A percentile compares a stretch with the other conserved stretches of the same genome.
These are phyloP conservation scores for Gobius niger DNA, from an alignment of 2,113 vertebrate species.

Conservation along the genomic window DNA sequence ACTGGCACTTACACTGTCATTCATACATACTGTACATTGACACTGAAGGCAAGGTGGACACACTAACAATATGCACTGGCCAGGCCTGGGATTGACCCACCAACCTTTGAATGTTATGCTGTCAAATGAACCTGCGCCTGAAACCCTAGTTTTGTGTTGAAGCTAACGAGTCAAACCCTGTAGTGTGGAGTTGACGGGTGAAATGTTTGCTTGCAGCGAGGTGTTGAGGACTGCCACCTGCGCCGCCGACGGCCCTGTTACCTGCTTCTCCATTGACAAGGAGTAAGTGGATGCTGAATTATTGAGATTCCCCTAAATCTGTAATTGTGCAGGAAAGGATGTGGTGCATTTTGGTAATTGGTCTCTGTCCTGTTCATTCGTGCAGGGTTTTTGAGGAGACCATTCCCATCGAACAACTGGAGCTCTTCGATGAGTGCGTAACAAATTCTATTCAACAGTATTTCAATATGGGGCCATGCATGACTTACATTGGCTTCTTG, in stretches of 20 bases:
- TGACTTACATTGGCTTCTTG: background rate
- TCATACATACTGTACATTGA: no score
- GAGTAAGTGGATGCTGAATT: conserved; percentile 72
- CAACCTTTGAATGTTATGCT: no score
- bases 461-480: background rate
- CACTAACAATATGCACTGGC: no score
- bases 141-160: background rate
- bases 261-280: conserved; percentile 81
- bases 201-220: conserved; percentile 62
- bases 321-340: background rate
- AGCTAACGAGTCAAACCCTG: background rate
- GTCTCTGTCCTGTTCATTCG: background rate
- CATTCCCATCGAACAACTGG: conserved; percentile 78
- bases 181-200: conserved; percentile 1
- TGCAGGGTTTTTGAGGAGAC: conserved; percentile 80
- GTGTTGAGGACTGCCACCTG: conserved; percentile 80
- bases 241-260: conserved; percentile 76
- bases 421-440: conserved; percentile 80
- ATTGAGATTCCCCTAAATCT: conserved; percentile 12
- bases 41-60: no score
- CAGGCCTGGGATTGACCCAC: no score
- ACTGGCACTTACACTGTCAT: no score
- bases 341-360: background rate
- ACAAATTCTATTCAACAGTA: background rate
- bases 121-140: background rate